Conservation (phyloP, 2,113 vertebrate species). For the Trogon surrucura region DNA sequence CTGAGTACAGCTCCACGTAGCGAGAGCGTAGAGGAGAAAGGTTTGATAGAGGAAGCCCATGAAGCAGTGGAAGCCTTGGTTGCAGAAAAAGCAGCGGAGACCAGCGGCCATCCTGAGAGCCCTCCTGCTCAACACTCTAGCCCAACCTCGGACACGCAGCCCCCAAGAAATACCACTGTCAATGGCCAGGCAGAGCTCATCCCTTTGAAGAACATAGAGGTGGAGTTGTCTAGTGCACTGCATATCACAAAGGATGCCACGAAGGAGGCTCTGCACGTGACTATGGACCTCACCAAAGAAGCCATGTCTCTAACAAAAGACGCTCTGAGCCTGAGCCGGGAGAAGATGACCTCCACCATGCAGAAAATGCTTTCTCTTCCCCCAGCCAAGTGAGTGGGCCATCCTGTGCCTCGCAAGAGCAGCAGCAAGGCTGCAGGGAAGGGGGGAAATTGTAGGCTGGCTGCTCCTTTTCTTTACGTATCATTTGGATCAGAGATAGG, state of each 20-base stretch:
- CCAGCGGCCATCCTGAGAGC: conserved; percentile 1
- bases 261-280: conserved; percentile 89
- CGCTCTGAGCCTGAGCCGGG: conserved; percentile 89
- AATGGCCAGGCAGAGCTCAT: conserved; percentile 70
- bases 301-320: conserved; percentile 93
- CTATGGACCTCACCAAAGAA: conserved; percentile 94
- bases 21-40: conserved; percentile 68
- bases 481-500: neutral
- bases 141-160: neutral
- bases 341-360: conserved; percentile 87
- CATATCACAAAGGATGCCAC: conserved; percentile 91
- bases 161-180: neutral
- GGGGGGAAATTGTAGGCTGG: neutral
- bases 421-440: neutral
- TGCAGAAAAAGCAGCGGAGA: conserved; percentile 45
- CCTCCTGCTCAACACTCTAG: conserved; percentile 38
- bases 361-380: conserved; percentile 88
- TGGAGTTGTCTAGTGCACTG: conserved; percentile 88
- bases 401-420: neutral
- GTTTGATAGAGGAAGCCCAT: conserved; percentile 82
- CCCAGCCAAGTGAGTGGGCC: conserved; percentile 80
- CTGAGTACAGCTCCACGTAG: neutral
- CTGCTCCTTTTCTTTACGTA: neutral
- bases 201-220: conserved; percentile 85
- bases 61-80: conserved; percentile 84